phyloP scores from a whole-genome alignment of 2,113 vertebrate genomes.

The Trichechus manatus region DNA sequence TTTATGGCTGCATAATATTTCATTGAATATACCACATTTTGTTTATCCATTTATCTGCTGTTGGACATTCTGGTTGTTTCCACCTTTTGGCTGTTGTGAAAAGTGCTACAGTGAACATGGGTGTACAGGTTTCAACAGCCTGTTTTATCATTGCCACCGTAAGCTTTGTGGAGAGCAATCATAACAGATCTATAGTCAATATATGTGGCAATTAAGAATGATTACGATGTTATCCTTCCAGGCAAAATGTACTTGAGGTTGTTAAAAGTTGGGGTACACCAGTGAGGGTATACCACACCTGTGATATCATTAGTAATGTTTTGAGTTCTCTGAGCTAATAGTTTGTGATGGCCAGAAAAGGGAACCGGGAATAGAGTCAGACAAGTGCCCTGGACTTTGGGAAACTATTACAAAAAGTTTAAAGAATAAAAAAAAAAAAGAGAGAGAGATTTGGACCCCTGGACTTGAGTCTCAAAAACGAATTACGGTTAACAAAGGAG shows the following conservation, averaged over 20 bases:
- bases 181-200: neutral
- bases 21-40: no score
- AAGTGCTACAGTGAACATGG: no score
- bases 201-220: neutral
- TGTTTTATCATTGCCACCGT: neutral
- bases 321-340: neutral
- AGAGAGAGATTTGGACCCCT: neutral
- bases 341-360: neutral
- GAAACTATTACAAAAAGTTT: neutral
- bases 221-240: neutral
- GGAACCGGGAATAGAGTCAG: neutral
- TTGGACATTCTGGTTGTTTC: no score
- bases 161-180: neutral
- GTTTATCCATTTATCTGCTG: no score
- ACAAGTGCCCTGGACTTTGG: neutral
- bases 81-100: no score
- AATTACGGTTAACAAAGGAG: neutral
- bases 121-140: no score
- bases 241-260: neutral
- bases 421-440: neutral
- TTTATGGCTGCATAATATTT: no score
- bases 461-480: neutral
- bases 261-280: neutral
- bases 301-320: neutral
- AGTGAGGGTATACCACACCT: neutral